Percentiles rank a stretch among this genome's conserved stretches.
These are phyloP conservation scores for Vulpes vulpes DNA, from an alignment of 2,113 vertebrate species.

Conservation along the genomic window DNA sequence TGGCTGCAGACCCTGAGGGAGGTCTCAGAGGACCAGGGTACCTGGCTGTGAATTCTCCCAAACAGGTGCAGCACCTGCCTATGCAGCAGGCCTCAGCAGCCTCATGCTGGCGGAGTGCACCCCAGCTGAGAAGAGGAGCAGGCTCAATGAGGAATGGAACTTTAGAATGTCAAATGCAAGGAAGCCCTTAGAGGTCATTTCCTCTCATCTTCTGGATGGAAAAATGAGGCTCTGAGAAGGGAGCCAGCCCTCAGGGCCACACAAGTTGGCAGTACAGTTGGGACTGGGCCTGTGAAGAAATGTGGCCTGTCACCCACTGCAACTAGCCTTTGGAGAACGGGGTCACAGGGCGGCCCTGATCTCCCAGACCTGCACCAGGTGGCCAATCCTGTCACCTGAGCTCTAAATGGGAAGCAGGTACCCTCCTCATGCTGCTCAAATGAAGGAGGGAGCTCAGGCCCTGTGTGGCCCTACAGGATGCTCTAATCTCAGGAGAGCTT, in stretches of 20 bases:
- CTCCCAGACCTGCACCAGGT: not conserved
- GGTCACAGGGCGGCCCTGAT: not conserved
- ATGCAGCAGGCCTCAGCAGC: not conserved
- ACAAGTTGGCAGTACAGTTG: not conserved
- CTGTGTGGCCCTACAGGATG: too few relatives aligned
- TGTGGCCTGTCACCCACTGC: not conserved
- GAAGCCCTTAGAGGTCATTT: constrained; percentile 50
- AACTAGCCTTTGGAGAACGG: not conserved
- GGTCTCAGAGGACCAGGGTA: not conserved
- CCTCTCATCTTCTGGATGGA: constrained; percentile 17
- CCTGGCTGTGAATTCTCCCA: not conserved
- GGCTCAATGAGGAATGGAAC: constrained; percentile 1
- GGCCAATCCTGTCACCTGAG: not conserved
- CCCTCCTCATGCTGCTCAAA: not conserved
- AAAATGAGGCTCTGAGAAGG: not conserved
- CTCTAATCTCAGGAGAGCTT: not conserved
- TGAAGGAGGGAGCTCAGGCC: not conserved
- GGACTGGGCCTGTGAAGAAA: not conserved
- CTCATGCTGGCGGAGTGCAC: not conserved
- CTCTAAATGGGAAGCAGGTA: not conserved
- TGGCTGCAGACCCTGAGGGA: not conserved
- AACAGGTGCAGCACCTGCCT: too few relatives aligned
- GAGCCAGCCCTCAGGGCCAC: not conserved
- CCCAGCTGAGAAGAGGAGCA: not conserved
- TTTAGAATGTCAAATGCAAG: not conserved